These are phyloP conservation scores for Pelobates cultripes DNA, from an alignment of 2,797 vertebrate species.

Conservation along the genomic window DNA sequence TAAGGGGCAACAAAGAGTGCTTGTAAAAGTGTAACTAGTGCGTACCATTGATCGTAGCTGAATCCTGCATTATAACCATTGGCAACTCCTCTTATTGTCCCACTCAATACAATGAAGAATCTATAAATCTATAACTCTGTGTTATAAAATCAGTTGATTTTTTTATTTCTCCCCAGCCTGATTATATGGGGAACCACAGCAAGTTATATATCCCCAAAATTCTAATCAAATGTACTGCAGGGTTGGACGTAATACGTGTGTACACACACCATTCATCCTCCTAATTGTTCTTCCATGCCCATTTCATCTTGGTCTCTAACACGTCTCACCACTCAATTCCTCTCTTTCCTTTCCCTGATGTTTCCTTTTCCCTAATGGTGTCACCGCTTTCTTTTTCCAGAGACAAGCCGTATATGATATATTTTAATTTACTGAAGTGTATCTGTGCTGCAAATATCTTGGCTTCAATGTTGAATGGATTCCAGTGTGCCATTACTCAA, in stretches of 20 bases:
- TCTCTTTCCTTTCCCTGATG: neutral
- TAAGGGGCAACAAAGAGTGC: too few species aligned
- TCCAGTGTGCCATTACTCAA: constrained; percentile 84
- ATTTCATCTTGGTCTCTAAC: too few species aligned
- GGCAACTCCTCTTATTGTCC: too few species aligned
- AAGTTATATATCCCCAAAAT: constrained; percentile 85
- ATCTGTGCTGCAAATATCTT: constrained; percentile 70
- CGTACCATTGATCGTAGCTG: too few species aligned
- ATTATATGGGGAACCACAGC: constrained; percentile 85
- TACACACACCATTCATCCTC: neutral
- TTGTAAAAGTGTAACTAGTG: too few species aligned
- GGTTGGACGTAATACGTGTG: constrained; percentile 66
- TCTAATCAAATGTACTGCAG: constrained; percentile 88
- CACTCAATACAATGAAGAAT: too few species aligned
- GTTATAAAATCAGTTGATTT: too few species aligned
- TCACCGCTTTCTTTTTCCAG: constrained; percentile 63
- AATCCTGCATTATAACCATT: too few species aligned
- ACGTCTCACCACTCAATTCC: neutral
- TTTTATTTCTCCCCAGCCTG: constrained; percentile 72
- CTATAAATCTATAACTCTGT: too few species aligned
- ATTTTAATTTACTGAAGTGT: constrained; percentile 83
- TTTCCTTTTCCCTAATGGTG: too few species aligned
- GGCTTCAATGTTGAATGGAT: constrained; percentile 68
- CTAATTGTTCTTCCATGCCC: neutral
- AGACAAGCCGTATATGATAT: constrained; percentile 75